Conservation (phyloP, 2,888 invertebrate species). For the Drosophila quasianomalipes region DNA sequence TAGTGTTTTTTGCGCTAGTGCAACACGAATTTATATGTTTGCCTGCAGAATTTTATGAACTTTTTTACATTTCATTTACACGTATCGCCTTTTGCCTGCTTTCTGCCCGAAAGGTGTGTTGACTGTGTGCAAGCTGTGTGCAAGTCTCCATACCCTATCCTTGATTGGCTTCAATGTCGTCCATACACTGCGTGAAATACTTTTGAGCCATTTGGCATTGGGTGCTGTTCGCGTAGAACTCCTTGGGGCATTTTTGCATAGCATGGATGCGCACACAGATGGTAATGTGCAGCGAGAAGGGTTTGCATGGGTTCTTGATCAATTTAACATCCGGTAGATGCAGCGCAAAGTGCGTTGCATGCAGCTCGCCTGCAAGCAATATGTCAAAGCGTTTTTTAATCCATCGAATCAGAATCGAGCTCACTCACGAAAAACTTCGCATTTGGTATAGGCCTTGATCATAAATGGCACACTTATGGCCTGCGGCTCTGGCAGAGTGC, state of each 20-base stretch:
- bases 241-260: conserved; percentile 68
- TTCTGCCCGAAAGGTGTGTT: conserved; percentile 17
- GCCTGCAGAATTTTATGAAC: conserved; percentile 44
- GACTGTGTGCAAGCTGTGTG: conserved; percentile 1
- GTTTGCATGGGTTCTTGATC: conserved; percentile 56
- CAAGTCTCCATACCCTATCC: conserved; percentile 19
- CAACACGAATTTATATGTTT: conserved; percentile 53
- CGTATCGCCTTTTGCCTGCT: conserved; percentile 44
- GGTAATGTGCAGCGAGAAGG: conserved; percentile 63
- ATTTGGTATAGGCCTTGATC: conserved; percentile 56
- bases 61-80: conserved; percentile 54
- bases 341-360: conserved; percentile 46
- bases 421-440: conserved; percentile 58
- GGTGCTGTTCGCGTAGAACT: conserved; percentile 44
- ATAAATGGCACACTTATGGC: conserved; percentile 45
- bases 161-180: conserved; percentile 43
- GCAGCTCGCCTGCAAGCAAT: conserved; percentile 38
- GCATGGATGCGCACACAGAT: conserved; percentile 66
- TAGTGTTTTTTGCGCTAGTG: conserved; percentile 22
- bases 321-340: conserved; percentile 67
- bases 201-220: conserved; percentile 56
- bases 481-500: conserved; percentile 52
- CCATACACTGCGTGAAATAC: conserved; percentile 65
- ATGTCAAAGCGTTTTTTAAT: conserved; percentile 1
- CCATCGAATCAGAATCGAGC: background rate